phyloP scores from a whole-genome alignment of 2,888 invertebrate genomes.

The Dynastes tityus region DNA sequence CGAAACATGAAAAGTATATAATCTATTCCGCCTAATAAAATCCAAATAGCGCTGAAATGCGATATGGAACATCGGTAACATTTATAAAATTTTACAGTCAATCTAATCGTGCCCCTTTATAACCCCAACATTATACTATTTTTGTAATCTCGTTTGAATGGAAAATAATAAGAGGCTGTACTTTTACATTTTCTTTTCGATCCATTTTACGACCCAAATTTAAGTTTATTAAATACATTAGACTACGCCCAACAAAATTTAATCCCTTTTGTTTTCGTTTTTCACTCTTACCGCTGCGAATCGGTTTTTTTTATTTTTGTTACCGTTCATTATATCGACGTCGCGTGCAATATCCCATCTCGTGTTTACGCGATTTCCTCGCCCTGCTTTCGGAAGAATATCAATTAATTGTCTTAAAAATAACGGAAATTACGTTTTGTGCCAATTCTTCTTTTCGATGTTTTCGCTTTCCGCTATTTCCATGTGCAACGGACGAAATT shows the following conservation, averaged over 20 bases:
- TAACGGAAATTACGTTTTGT: slow-evolving; percentile 22
- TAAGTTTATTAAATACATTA: background rate
- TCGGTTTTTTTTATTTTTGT: background rate
- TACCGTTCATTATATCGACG: background rate
- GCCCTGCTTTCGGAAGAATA: slow-evolving; percentile 7
- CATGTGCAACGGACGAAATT: slow-evolving; percentile 10
- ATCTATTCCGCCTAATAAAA: no score
- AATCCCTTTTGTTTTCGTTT: background rate
- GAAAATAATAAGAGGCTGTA: no score
- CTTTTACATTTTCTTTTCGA: background rate
- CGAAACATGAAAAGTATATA: no score
- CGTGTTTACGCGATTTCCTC: background rate
- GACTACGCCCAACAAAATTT: background rate
- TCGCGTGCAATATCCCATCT: background rate
- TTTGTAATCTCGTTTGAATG: no score
- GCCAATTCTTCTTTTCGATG: background rate
- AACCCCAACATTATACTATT: no score
- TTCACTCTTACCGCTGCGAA: background rate
- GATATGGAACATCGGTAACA: no score
- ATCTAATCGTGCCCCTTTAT: no score
- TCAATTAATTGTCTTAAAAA: slow-evolving; percentile 38
- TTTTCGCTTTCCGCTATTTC: background rate
- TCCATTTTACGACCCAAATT: background rate
- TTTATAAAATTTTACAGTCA: no score
- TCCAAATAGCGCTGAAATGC: no score